Conservation (phyloP, 2,888 invertebrate genomes). For the Syrphus vitripennis region DNA sequence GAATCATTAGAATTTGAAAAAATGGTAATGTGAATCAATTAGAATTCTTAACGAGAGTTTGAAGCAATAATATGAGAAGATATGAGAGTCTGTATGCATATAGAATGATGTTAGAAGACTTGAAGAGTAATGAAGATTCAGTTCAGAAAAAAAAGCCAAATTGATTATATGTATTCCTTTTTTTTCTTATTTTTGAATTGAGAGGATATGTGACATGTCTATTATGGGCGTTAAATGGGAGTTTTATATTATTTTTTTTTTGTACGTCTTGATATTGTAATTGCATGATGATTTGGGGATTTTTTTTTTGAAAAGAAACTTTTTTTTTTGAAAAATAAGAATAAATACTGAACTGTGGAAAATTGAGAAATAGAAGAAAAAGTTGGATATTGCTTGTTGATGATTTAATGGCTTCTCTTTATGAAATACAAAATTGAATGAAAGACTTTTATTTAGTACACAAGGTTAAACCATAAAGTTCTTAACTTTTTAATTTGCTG, state of each 20-base stretch:
- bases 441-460: too few relatives aligned
- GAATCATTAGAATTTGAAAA: constrained; percentile 69
- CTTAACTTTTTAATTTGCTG: too few relatives aligned
- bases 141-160: constrained; percentile 12
- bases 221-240: constrained; percentile 57
- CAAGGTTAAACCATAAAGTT: too few relatives aligned
- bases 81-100: neutral
- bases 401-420: neutral
- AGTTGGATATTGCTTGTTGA: neutral
- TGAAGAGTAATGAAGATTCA: neutral
- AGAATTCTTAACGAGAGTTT: constrained; percentile 61
- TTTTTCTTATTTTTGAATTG: neutral
- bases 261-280: constrained; percentile 17
- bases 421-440: neutral
- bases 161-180: constrained; percentile 52
- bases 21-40: constrained; percentile 69
- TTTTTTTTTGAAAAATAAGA: neutral
- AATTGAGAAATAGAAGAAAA: neutral
- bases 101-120: neutral
- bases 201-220: constrained; percentile 56
- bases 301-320: neutral
- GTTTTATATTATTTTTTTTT: too few relatives aligned
- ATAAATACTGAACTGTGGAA: neutral
- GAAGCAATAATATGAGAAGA: constrained; percentile 19
- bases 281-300: constrained; percentile 40